Percentiles rank a stretch among this genome's conserved stretches.
These are phyloP conservation scores for Anser cygnoides DNA, from an alignment of 2,113 vertebrate species.

Conservation along the genomic window DNA sequence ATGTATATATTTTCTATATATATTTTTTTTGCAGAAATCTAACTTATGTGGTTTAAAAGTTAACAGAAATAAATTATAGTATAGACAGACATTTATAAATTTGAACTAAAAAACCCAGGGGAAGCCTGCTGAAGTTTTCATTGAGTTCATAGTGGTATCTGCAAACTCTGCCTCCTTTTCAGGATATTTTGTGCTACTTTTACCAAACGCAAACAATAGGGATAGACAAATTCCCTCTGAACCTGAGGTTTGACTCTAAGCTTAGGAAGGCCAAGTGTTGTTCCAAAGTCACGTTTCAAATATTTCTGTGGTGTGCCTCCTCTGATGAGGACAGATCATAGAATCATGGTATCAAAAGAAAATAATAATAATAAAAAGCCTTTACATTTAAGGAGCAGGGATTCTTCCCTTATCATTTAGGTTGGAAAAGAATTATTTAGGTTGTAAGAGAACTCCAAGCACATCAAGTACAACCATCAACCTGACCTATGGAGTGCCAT, in stretches of 20 bases:
- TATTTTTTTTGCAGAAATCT: neutral
- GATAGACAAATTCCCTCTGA: neutral
- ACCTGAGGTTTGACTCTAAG: neutral
- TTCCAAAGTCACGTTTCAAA: neutral
- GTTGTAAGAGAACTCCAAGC: too few species aligned
- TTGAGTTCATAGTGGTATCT: accelerated
- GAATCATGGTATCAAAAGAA: too few species aligned
- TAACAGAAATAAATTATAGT: neutral
- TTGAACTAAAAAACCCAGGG: neutral
- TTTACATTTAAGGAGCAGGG: too few species aligned
- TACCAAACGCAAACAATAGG: neutral
- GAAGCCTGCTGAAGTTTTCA: neutral
- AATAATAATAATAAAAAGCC: too few species aligned
- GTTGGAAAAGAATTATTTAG: too few species aligned
- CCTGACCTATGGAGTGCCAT: too few species aligned
- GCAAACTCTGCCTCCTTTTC: neutral
- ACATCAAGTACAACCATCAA: too few species aligned
- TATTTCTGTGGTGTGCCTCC: accelerated
- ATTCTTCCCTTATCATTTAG: too few species aligned
- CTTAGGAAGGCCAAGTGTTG: neutral
- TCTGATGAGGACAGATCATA: neutral
- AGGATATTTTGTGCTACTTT: neutral
- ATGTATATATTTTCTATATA: too few species aligned
- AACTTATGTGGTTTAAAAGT: neutral
- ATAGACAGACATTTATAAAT: neutral